These are phyloP conservation scores for Gymnothorax javanicus DNA, from an alignment of 2,797 vertebrate genomes.

Conservation along the genomic window DNA sequence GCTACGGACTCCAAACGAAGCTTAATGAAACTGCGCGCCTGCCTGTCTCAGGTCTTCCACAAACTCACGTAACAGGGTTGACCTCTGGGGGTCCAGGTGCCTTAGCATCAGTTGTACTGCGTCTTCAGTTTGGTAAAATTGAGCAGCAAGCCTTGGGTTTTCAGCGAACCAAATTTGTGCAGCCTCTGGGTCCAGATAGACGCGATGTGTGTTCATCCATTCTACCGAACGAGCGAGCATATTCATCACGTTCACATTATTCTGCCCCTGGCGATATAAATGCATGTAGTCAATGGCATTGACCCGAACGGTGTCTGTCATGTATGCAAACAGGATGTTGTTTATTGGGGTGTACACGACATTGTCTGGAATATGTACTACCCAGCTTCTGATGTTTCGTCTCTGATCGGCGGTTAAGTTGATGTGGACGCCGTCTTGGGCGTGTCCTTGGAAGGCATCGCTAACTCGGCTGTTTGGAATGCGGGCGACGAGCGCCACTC, in stretches of 20 bases:
- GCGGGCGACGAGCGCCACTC: background rate
- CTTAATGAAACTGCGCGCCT: no score
- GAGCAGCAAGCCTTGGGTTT: background rate
- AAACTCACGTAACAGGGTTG: background rate
- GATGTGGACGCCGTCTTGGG: background rate
- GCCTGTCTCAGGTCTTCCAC: background rate
- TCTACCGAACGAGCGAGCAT: background rate
- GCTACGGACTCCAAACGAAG: no score
- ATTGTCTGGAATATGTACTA: background rate
- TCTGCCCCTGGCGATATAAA: no score
- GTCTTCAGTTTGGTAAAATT: background rate
- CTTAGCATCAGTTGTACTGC: background rate
- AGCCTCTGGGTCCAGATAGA: background rate
- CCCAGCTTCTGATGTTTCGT: background rate
- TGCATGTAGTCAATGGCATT: no score
- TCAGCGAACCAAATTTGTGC: background rate
- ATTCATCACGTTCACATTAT: background rate
- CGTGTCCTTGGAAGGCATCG: background rate
- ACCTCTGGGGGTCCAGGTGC: background rate
- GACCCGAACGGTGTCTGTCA: no score
- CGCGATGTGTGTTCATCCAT: background rate
- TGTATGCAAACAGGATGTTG: no score
- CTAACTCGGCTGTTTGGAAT: background rate
- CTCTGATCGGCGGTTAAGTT: background rate
- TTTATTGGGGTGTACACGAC: background rate